These are phyloP conservation scores for Mesocricetus auratus DNA, from an alignment of 2,113 vertebrate genomes.

Conservation along the genomic window DNA sequence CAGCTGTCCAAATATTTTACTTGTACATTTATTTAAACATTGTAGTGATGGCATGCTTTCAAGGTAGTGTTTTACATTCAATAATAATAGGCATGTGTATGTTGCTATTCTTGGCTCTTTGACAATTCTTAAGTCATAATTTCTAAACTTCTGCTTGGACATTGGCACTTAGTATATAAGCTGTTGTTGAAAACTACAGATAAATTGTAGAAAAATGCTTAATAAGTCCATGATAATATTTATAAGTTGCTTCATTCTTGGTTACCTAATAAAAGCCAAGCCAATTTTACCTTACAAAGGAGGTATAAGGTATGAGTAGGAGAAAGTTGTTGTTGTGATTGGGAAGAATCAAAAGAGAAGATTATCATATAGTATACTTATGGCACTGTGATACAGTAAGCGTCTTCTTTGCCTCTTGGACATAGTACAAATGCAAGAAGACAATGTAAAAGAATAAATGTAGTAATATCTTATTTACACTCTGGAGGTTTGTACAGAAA, in stretches of 20 bases:
- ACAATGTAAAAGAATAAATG: neutral
- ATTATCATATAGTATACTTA: neutral
- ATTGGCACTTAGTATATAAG: neutral
- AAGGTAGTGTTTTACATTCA: neutral
- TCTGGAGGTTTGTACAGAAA: too few species aligned
- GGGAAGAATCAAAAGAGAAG: neutral
- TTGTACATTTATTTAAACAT: neutral
- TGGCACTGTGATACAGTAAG: neutral
- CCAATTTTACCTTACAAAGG: neutral
- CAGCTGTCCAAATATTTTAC: neutral
- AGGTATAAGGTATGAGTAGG: neutral
- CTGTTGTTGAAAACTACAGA: neutral
- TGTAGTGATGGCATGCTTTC: neutral
- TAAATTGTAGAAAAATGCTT: neutral
- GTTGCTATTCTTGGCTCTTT: neutral
- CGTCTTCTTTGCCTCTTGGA: neutral
- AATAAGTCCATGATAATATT: neutral
- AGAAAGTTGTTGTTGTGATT: neutral
- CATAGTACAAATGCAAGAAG: neutral
- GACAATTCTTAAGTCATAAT: neutral
- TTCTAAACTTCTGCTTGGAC: neutral
- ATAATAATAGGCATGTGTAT: neutral
- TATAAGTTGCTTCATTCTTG: neutral
- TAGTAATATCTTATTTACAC: too few species aligned
- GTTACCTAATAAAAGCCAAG: neutral